These are phyloP conservation scores for Penelope pileata DNA, from an alignment of 2,113 vertebrate genomes.

Conservation along the genomic window DNA sequence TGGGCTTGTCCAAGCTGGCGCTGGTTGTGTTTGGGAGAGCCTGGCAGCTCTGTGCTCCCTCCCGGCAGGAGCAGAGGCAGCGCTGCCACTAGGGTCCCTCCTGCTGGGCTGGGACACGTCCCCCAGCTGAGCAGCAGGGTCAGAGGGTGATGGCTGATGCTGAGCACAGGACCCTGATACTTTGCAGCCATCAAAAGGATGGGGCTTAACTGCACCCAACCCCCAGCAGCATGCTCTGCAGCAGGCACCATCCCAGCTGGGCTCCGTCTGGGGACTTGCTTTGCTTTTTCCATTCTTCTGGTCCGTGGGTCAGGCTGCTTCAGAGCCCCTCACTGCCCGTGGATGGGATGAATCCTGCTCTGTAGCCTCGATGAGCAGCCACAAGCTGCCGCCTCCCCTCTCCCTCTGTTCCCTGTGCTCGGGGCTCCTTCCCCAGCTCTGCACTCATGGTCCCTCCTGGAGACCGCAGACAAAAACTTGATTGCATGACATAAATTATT, in stretches of 20 bases:
- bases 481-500: slow-evolving; percentile 61
- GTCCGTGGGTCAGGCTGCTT: not conserved
- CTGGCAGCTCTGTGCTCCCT: not conserved
- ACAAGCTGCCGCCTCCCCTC: not conserved
- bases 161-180: slow-evolving; percentile 4
- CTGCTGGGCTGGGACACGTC: not conserved
- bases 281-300: not conserved
- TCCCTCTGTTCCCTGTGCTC: not conserved
- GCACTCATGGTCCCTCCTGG: not conserved
- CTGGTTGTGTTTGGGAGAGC: not conserved
- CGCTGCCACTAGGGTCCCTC: not conserved
- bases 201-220: not conserved
- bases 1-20: not conserved
- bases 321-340: not conserved
- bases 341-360: not conserved
- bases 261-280: accelerated
- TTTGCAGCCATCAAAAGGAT: slow-evolving; percentile 37
- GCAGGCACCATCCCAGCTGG: not conserved
- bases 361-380: accelerated
- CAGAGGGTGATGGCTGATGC: not conserved
- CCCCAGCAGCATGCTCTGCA: not conserved
- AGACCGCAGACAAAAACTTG: slow-evolving; percentile 46
- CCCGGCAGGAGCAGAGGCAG: accelerated
- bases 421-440: not conserved
- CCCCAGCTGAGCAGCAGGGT: not conserved